A percentile compares a stretch with the other conserved stretches of the same genome.
phyloP scores from a whole-genome alignment of 2,797 vertebrate genomes.

The Cynopterus sphinx region DNA sequence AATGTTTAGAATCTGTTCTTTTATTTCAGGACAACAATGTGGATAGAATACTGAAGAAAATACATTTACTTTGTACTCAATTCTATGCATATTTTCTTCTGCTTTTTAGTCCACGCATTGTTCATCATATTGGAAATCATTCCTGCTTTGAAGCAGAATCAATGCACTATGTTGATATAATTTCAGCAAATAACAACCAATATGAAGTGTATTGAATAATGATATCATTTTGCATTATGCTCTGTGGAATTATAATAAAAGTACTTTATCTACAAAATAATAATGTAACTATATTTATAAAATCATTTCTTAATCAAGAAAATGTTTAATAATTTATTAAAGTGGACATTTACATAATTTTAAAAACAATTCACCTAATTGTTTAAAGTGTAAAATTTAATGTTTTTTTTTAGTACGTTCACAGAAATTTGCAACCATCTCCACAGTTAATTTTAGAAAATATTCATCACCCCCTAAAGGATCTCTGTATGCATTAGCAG shows the following conservation, averaged over 20 bases:
- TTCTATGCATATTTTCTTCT: constrained; percentile 15
- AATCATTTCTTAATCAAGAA: neutral
- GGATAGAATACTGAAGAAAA: constrained; percentile 28
- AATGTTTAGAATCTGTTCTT: constrained; percentile 36
- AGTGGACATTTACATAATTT: neutral
- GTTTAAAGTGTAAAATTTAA: neutral
- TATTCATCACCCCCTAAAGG: neutral
- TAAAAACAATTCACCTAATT: neutral
- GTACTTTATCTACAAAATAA: neutral
- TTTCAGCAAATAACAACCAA: constrained; percentile 49
- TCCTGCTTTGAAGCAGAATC: constrained; percentile 25
- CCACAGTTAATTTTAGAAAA: neutral
- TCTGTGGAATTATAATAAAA: neutral
- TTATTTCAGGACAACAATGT: constrained; percentile 32
- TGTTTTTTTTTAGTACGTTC: neutral
- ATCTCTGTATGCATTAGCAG: neutral
- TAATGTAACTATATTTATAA: neutral
- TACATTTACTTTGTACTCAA: neutral
- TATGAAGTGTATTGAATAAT: neutral
- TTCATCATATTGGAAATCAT: constrained; percentile 30
- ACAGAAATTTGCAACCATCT: neutral
- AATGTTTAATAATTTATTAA: constrained; percentile 30
- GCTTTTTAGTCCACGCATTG: neutral
- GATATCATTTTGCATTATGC: constrained; percentile 13
- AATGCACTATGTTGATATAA: neutral